Conservation (phyloP, 2,888 invertebrate species). For the Archips xylosteana region DNA sequence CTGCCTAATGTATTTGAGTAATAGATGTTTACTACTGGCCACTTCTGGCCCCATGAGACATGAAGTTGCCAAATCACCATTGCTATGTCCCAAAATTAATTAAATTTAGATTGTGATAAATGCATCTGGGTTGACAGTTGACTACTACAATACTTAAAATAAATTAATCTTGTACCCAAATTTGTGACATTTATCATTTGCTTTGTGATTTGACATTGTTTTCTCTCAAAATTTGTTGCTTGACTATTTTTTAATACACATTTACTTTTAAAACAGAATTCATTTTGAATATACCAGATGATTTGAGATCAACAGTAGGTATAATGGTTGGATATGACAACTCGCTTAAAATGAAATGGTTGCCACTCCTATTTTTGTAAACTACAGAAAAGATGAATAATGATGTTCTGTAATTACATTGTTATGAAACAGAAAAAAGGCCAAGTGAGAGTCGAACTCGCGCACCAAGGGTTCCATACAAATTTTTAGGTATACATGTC, state of each 20-base stretch:
- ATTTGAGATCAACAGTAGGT: no score
- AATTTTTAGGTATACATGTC: no score
- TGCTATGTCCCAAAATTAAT: neutral
- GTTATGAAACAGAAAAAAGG: no score
- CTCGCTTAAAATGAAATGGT: no score
- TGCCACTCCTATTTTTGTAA: no score
- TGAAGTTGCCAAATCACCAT: slow-evolving; percentile 4
- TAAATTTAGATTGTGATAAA: slow-evolving; percentile 16
- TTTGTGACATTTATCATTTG: slow-evolving; percentile 16
- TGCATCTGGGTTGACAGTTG: slow-evolving; percentile 17
- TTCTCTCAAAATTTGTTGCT: neutral
- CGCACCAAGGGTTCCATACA: no score
- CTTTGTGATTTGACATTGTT: neutral
- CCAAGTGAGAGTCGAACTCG: no score
- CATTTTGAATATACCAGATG: neutral
- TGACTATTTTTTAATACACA: neutral
- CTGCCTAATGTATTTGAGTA: no score
- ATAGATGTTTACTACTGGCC: no score
- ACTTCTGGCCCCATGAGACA: slow-evolving; percentile 3
- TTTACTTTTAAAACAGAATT: neutral
- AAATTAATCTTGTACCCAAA: slow-evolving; percentile 11
- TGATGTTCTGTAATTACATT: no score
- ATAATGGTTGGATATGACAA: no score
- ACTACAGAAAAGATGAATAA: no score
- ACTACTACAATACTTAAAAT: neutral